Evolutionary conservation across 2,888 invertebrate species (phyloP), one percentile per base, ranked within the genome.

Genomic region (Liposcelis brunnea): DNA sequence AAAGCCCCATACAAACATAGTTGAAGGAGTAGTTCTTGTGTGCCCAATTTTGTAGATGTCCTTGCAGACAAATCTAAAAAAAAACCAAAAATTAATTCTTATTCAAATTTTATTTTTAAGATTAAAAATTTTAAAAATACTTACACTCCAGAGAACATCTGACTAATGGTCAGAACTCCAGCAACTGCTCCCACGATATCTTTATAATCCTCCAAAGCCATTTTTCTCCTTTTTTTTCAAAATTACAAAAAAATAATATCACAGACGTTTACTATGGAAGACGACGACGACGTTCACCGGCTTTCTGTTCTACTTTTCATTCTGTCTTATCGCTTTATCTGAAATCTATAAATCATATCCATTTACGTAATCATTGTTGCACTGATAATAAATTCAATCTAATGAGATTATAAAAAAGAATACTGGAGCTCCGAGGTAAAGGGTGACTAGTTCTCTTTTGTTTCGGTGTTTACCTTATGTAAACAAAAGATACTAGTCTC

Each of bases 131-230:
- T 26, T 46, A 33, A 21, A 8, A 18, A 11, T 44, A 65, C 69
- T 68, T 58, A 71, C 58, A 70, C 68, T 55, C 87, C 87, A 26
- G 86, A 75, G 57, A 89, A 75, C 68, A 89, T 86, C 61, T 89
- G 85, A 0, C 72, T 74, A 53, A 83, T 77, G 19, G 90, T 89
- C 19, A 81, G 73, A 47, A 80, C 62, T 49, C 78, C 76, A 32
- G 89, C 86, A 44, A 74, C 62, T 46, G 68, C 65, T 34, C 73
- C 83, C 44, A 82, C 73, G 10, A 71, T 48, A 47, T 75, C 76
- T 62, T 78, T 79, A 59, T 79, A 75, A 42, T 77, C 77, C 58
- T 73, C 71, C 46, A 80, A 61, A 31, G 62, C 58, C 65, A 65
- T 65, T 46, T 34, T 50, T 21, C 31, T 19, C 3, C 12, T 42